Conservation (phyloP, 2,797 vertebrate genomes). For the Harpagifer antarcticus region DNA sequence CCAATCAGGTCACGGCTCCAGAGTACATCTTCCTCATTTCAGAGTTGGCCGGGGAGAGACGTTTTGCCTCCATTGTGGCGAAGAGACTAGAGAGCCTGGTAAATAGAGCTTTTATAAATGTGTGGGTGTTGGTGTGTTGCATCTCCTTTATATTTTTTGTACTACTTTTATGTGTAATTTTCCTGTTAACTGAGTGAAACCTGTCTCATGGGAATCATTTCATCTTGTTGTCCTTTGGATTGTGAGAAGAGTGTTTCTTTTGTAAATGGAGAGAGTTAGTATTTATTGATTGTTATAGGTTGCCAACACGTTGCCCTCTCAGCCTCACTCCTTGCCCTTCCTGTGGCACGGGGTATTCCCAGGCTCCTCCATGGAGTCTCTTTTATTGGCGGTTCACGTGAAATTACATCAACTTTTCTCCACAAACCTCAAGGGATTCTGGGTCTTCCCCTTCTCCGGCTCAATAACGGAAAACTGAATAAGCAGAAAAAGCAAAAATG, state of each 20-base stretch:
- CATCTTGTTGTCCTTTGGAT: constrained; percentile 24
- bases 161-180: background rate
- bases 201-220: constrained; percentile 5
- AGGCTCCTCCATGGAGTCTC: constrained; percentile 14
- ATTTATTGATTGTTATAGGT: constrained; percentile 48
- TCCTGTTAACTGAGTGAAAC: constrained; percentile 1
- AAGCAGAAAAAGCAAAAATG: constrained; percentile 43
- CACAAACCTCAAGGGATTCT: constrained; percentile 59
- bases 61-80: constrained; percentile 97
- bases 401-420: constrained; percentile 51
- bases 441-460: constrained; percentile 55
- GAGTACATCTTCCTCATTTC: constrained; percentile 99
- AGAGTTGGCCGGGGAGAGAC: constrained; percentile 94
- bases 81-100: constrained; percentile 97
- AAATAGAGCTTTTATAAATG: constrained; percentile 46
- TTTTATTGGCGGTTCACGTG: constrained; percentile 34
- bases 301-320: background rate
- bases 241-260: constrained; percentile 29
- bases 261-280: constrained; percentile 35
- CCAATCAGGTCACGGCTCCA: constrained; percentile 96
- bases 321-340: constrained; percentile 48
- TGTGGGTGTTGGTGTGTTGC: background rate
- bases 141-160: too few species aligned
- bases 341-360: constrained; percentile 51
- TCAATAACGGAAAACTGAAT: constrained; percentile 55